These are phyloP conservation scores for Paracyclopina nana DNA, from an alignment of 1,140 invertebrate species.

Conservation along the genomic window DNA sequence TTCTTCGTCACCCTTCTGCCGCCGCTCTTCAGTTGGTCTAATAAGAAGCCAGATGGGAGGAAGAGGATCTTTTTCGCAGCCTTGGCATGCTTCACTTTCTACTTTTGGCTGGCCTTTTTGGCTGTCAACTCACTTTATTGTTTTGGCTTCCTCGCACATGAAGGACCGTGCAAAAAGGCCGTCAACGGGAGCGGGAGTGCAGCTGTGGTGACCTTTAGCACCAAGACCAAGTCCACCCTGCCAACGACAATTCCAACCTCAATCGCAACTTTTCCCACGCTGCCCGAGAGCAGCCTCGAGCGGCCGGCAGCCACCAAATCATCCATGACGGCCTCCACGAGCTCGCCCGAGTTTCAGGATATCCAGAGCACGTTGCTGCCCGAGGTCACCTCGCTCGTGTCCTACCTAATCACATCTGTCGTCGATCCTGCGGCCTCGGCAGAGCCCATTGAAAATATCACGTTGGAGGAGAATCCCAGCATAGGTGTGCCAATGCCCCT, in stretches of 20 bases:
- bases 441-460: background rate
- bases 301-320: background rate
- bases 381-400: too few species aligned
- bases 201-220: background rate
- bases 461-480: background rate
- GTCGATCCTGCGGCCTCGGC: background rate
- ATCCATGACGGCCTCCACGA: background rate
- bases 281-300: background rate
- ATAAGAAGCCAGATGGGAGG: constrained; percentile 1
- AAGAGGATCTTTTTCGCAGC: constrained; percentile 13
- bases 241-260: background rate
- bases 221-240: background rate
- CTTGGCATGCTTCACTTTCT: constrained; percentile 14
- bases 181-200: too few species aligned
- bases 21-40: constrained; percentile 4
- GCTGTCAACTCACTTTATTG: constrained; percentile 8
- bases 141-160: constrained; percentile 15
- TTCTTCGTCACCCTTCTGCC: constrained; percentile 10
- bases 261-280: background rate
- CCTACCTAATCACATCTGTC: background rate
- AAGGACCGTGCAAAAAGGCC: background rate
- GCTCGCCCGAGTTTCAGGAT: background rate
- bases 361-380: background rate
- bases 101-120: constrained; percentile 13
- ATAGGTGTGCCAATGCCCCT: background rate